Conservation (phyloP, 2,888 invertebrate genomes). For the Pyrgus malvae region DNA sequence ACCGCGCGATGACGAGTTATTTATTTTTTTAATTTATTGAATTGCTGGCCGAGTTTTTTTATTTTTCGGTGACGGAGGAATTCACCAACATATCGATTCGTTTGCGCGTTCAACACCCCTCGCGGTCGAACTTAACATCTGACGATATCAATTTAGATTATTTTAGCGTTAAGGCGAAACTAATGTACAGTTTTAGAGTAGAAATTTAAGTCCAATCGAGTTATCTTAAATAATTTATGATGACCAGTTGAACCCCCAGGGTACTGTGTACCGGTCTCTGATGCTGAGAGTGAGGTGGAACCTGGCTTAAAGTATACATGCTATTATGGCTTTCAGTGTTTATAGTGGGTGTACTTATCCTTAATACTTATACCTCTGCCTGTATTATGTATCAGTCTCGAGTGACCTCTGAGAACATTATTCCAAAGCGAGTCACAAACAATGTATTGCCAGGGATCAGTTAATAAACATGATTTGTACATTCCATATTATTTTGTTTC, state of each 20-base stretch:
- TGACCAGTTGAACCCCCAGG: slow-evolving; percentile 67
- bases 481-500: slow-evolving; percentile 89
- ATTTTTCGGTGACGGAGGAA: slow-evolving; percentile 61
- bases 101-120: slow-evolving; percentile 64
- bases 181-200: slow-evolving; percentile 83
- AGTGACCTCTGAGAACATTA: slow-evolving; percentile 51
- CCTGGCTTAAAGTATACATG: slow-evolving; percentile 68
- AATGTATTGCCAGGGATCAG: slow-evolving; percentile 84
- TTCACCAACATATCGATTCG: slow-evolving; percentile 71
- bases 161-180: slow-evolving; percentile 83
- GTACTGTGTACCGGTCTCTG: slow-evolving; percentile 71
- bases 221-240: slow-evolving; percentile 77
- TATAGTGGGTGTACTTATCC: slow-evolving; percentile 66
- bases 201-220: slow-evolving; percentile 80
- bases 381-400: slow-evolving; percentile 47
- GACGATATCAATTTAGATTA: slow-evolving; percentile 80
- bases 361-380: slow-evolving; percentile 51
- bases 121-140: slow-evolving; percentile 65
- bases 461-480: slow-evolving; percentile 89
- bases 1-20: slow-evolving; percentile 66
- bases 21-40: slow-evolving; percentile 58
- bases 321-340: slow-evolving; percentile 71
- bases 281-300: slow-evolving; percentile 61
- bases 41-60: slow-evolving; percentile 51
- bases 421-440: slow-evolving; percentile 69